Evolutionary conservation across 2,888 invertebrate genomes (phyloP).

Genomic region (Vanessa cardui): DNA sequence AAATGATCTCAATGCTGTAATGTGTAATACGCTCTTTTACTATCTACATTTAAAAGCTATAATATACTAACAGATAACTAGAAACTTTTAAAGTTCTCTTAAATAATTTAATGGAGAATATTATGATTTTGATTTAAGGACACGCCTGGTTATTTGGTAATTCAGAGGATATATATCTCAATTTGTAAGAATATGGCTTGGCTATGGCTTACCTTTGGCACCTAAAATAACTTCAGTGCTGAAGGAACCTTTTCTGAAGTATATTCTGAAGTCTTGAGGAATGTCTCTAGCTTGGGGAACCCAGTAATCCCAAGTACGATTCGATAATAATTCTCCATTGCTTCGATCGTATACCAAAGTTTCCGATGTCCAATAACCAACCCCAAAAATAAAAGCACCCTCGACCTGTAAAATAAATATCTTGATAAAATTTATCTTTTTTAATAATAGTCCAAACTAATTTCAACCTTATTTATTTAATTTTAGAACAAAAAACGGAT

Average conservation of each 20-base stretch:
- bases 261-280: conserved; percentile 87
- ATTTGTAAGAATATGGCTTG: too few species aligned
- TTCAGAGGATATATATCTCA: too few species aligned
- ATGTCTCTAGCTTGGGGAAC: conserved; percentile 88
- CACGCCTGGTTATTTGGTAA: neutral
- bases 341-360: conserved; percentile 83
- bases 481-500: too few species aligned
- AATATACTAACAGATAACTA: too few species aligned
- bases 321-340: conserved; percentile 86
- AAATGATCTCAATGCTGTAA: too few species aligned
- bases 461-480: too few species aligned
- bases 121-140: neutral
- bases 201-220: conserved; percentile 85
- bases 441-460: too few species aligned
- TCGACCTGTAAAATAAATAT: conserved; percentile 67
- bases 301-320: conserved; percentile 90
- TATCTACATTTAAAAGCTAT: too few species aligned
- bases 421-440: neutral
- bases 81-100: too few species aligned
- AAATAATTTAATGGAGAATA: too few species aligned
- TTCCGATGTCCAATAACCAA: conserved; percentile 88
- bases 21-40: too few species aligned
- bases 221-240: conserved; percentile 84
- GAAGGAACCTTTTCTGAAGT: conserved; percentile 83
- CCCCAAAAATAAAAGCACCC: conserved; percentile 88